phyloP scores from a whole-genome alignment of 1,140 invertebrate species.

The Papilio dardanus region DNA sequence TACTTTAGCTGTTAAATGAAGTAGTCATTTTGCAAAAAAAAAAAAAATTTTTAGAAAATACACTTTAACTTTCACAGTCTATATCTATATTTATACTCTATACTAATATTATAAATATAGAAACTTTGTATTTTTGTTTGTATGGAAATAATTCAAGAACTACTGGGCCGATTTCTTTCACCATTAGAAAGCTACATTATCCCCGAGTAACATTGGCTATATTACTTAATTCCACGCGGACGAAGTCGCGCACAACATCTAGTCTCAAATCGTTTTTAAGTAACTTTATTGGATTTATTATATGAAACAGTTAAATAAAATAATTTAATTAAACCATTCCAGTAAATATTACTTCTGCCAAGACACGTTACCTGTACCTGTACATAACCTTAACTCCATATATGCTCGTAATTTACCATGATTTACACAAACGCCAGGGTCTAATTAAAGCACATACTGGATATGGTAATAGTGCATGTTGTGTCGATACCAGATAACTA shows the following conservation, averaged over 20 bases:
- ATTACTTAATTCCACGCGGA: too few relatives aligned
- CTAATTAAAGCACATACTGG: slow-evolving; percentile 1
- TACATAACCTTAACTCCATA: neutral
- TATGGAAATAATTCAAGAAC: too few relatives aligned
- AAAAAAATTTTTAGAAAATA: neutral
- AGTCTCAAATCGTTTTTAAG: too few relatives aligned
- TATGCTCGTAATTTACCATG: neutral
- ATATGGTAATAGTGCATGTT: slow-evolving; percentile 5
- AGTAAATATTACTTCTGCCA: neutral
- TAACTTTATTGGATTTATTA: too few relatives aligned
- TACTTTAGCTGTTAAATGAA: neutral
- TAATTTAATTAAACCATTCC: neutral
- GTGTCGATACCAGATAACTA: neutral
- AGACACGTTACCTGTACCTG: neutral
- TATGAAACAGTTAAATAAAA: neutral
- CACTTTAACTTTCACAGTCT: too few relatives aligned
- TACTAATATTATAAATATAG: too few relatives aligned
- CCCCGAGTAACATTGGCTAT: too few relatives aligned
- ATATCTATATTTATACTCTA: too few relatives aligned
- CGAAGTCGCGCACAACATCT: too few relatives aligned
- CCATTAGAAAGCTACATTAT: too few relatives aligned
- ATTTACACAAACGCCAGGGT: neutral
- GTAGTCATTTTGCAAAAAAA: neutral
- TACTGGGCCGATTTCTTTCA: too few relatives aligned
- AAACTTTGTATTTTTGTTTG: too few relatives aligned